phyloP scores from a whole-genome alignment of 2,113 vertebrate species.

The Cercopithecus mona region DNA sequence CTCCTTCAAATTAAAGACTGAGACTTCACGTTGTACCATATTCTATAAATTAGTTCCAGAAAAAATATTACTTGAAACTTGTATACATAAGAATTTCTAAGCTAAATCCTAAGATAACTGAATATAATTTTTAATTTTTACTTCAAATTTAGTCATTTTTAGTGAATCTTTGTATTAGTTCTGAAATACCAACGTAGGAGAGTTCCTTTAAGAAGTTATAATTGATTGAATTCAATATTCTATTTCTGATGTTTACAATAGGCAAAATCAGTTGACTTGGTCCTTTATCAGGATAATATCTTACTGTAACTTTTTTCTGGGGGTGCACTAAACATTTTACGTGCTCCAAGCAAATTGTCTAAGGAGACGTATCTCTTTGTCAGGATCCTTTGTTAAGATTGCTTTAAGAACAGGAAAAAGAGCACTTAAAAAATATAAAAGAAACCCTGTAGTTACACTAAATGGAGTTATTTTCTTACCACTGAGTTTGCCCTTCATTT shows the following conservation, averaged over 20 bases:
- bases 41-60: slow-evolving; percentile 18
- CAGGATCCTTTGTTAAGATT: slow-evolving; percentile 21
- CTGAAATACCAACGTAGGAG: slow-evolving; percentile 34
- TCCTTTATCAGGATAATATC: slow-evolving; percentile 26
- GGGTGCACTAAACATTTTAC: not conserved
- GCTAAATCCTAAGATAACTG: not conserved
- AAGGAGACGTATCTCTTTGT: not conserved
- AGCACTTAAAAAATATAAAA: slow-evolving; percentile 49
- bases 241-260: slow-evolving; percentile 39
- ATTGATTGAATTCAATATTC: slow-evolving; percentile 36
- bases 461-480: slow-evolving; percentile 33
- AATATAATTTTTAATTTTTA: slow-evolving; percentile 17
- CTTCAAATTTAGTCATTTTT: slow-evolving; percentile 12
- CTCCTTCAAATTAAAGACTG: not conserved
- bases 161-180: not conserved
- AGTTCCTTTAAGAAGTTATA: slow-evolving; percentile 2
- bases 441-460: slow-evolving; percentile 7
- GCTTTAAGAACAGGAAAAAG: slow-evolving; percentile 14
- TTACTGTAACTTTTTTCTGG: not conserved
- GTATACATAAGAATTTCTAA: slow-evolving; percentile 1
- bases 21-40: not conserved
- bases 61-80: not conserved
- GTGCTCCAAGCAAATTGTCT: slow-evolving; percentile 4
- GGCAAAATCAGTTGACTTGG: not conserved
- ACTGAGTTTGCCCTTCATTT: slow-evolving; percentile 57